phyloP scores from a whole-genome alignment of 1,140 invertebrate genomes.

The Drosophila subobscura region DNA sequence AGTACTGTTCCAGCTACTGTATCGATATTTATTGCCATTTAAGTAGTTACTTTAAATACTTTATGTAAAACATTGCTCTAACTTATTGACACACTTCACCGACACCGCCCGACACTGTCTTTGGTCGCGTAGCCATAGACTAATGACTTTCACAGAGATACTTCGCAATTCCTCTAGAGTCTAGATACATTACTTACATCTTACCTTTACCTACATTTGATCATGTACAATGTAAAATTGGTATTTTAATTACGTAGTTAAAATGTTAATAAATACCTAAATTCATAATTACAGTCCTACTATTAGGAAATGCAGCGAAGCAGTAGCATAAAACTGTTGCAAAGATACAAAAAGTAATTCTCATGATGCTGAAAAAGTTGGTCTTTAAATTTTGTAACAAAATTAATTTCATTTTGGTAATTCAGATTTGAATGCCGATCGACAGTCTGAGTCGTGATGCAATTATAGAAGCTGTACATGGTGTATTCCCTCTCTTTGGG shows the following conservation, averaged over 20 bases:
- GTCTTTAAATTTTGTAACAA: no score
- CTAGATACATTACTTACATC: neutral
- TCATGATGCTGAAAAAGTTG: no score
- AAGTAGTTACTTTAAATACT: slow-evolving; percentile 46
- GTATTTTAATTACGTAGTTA: slow-evolving; percentile 26
- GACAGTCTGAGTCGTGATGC: no score
- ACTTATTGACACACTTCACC: slow-evolving; percentile 46
- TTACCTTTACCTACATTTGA: neutral
- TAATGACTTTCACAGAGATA: slow-evolving; percentile 25
- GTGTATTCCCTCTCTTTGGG: no score
- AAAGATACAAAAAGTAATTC: no score
- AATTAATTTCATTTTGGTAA: no score
- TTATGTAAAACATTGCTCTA: slow-evolving; percentile 33
- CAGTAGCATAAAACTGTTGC: no score
- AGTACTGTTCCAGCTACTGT: slow-evolving; percentile 25
- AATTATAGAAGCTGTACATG: no score
- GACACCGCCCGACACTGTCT: slow-evolving; percentile 33
- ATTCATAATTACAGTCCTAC: no score
- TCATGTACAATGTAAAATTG: slow-evolving; percentile 20
- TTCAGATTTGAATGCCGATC: no score
- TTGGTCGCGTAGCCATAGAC: slow-evolving; percentile 28
- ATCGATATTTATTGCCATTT: slow-evolving; percentile 72
- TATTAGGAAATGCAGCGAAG: no score
- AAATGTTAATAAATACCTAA: slow-evolving; percentile 46
- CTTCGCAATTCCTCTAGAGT: slow-evolving; percentile 16